phyloP scores from a whole-genome alignment of 1,140 invertebrate species.

The Agrypnia vestita region DNA sequence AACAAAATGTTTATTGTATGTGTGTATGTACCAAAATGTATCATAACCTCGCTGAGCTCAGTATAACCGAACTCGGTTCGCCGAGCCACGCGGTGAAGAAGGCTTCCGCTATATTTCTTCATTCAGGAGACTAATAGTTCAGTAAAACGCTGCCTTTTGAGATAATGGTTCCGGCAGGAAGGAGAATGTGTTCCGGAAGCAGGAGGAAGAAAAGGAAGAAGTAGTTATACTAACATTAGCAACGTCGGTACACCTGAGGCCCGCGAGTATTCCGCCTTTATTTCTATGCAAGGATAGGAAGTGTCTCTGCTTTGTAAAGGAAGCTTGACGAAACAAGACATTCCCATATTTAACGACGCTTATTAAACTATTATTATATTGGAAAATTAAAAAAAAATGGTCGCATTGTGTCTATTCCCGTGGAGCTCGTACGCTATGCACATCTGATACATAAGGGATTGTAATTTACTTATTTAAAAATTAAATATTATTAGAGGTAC shows the following conservation, averaged over 20 bases:
- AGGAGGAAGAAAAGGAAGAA: constrained; percentile 29
- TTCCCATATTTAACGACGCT: too few relatives aligned
- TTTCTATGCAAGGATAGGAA: background rate
- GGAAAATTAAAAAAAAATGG: too few relatives aligned
- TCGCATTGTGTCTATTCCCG: too few relatives aligned
- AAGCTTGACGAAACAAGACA: constrained; percentile 16
- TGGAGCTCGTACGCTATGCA: too few relatives aligned
- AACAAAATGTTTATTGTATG: too few relatives aligned
- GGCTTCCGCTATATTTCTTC: constrained; percentile 21
- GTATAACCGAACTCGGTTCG: background rate
- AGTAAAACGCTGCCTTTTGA: constrained; percentile 28
- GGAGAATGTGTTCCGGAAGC: constrained; percentile 34
- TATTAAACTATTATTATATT: too few relatives aligned
- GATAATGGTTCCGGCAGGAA: constrained; percentile 12
- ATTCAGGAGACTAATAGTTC: constrained; percentile 28
- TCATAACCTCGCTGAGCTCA: too few relatives aligned
- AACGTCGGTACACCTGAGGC: constrained; percentile 40
- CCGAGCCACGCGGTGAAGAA: background rate
- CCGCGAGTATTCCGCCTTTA: background rate
- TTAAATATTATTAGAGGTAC: too few relatives aligned
- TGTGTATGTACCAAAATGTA: too few relatives aligned
- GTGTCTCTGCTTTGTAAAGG: background rate
- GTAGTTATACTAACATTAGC: constrained; percentile 53
- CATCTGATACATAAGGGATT: too few relatives aligned
- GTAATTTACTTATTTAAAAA: too few relatives aligned